Evolutionary conservation across 2,888 invertebrate genomes (phyloP).

Genomic region (Fissipunctia ypsillon): DNA sequence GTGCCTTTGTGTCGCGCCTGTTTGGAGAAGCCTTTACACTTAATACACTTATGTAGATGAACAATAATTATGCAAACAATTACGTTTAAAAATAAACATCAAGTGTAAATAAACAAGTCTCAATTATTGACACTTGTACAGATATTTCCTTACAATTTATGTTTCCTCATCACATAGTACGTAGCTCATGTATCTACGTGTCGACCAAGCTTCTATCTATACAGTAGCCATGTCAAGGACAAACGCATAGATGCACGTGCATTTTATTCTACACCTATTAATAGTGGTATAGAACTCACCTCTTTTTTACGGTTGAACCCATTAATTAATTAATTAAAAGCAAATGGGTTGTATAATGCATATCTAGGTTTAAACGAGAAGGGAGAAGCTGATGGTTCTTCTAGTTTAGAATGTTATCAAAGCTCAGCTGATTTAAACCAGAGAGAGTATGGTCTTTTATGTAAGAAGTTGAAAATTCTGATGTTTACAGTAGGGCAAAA

Average conservation of each 20-base stretch:
- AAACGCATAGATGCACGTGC: constrained; percentile 31
- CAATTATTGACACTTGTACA: constrained; percentile 9
- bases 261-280: constrained; percentile 23
- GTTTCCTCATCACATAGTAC: constrained; percentile 44
- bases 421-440: not conserved
- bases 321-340: constrained; percentile 15
- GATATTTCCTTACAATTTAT: constrained; percentile 18
- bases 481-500: not conserved
- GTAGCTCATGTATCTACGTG: constrained; percentile 16
- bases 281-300: constrained; percentile 16
- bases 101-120: constrained; percentile 14
- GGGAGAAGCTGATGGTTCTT: not conserved
- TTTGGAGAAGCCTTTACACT: too few relatives aligned
- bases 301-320: constrained; percentile 30
- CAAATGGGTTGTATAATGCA: constrained; percentile 18
- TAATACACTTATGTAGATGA: not conserved
- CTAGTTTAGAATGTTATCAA: not conserved
- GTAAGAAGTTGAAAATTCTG: not conserved
- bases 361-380: not conserved
- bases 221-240: constrained; percentile 55
- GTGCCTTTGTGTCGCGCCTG: too few relatives aligned
- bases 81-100: constrained; percentile 18
- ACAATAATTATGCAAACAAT: constrained; percentile 1
- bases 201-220: constrained; percentile 12
- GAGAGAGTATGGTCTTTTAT: not conserved